Evolutionary conservation across 1,140 invertebrate genomes (phyloP), one percentile per base, ranked within the genome.

Genomic region (Stenopsyche tienmushanensis): DNA sequence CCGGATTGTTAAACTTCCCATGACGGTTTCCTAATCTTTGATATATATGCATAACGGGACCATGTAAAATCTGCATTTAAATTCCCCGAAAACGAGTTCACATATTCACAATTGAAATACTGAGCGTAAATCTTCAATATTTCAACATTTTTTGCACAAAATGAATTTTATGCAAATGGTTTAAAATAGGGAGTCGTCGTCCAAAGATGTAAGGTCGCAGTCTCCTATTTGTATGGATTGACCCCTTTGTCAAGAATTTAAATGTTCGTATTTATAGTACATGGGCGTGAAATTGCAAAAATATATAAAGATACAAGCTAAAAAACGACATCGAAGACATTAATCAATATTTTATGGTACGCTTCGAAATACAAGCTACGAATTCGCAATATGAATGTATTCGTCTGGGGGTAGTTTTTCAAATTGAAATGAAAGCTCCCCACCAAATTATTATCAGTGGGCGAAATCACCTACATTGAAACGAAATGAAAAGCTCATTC

Each of bases 21-120:
- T 69, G 67, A 69, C 67, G 44, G 44, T 15, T 34, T 18, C 41
- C 29, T 69, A 69, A 69, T 69, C 64, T 58, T 20, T 65, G 58
- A 69, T 65, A 65, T 69, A 69, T 63, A 18, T 34, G 2, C 21
- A 25, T n/a, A n/a, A n/a, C n/a, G n/a, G n/a, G n/a, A n/a, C n/a
- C n/a, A n/a, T n/a, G n/a, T n/a, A n/a, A n/a, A n/a, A n/a, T n/a
- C n/a, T n/a, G n/a, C n/a, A n/a, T n/a, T n/a, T n/a, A n/a, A n/a
- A n/a, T n/a, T n/a, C n/a, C n/a, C n/a, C n/a, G n/a, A n/a, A n/a
- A n/a, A n/a, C n/a, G n/a, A n/a, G n/a, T n/a, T n/a, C n/a, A n/a
- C n/a, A n/a, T n/a, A n/a, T n/a, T n/a, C n/a, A n/a, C n/a, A n/a
- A n/a, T n/a, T n/a, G n/a, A n/a, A n/a, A n/a, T n/a, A n/a, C n/a